Evolutionary conservation across 2,888 invertebrate species (phyloP).

Genomic region (Antitype chi): DNA sequence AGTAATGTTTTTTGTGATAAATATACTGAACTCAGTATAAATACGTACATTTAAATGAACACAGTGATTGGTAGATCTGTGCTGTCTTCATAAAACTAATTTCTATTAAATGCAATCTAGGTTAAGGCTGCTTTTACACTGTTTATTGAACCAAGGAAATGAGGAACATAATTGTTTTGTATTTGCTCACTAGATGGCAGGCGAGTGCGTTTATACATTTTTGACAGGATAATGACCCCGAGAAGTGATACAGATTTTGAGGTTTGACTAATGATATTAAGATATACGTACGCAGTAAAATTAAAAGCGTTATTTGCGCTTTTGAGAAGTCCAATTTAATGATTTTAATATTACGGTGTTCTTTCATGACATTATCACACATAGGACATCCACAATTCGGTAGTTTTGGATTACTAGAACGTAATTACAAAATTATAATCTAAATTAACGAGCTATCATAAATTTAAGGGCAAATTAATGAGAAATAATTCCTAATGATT

Average conservation of each 20-base stretch:
- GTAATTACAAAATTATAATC: slow-evolving; percentile 51
- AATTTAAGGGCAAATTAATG: slow-evolving; percentile 20
- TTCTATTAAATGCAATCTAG: slow-evolving; percentile 80
- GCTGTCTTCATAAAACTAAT: slow-evolving; percentile 71
- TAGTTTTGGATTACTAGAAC: slow-evolving; percentile 54
- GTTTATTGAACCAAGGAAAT: slow-evolving; percentile 38
- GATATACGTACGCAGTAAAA: too few species aligned
- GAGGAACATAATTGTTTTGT: slow-evolving; percentile 1
- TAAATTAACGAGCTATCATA: slow-evolving; percentile 49
- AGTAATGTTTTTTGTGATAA: slow-evolving; percentile 65
- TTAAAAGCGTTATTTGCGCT: neutral
- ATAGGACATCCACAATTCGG: slow-evolving; percentile 61
- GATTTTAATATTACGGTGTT: slow-evolving; percentile 40
- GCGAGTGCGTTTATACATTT: slow-evolving; percentile 2
- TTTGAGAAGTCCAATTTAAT: slow-evolving; percentile 27
- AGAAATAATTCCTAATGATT: slow-evolving; percentile 29
- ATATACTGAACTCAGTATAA: slow-evolving; percentile 62
- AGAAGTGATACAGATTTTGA: neutral
- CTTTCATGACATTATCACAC: slow-evolving; percentile 45
- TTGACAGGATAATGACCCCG: slow-evolving; percentile 27
- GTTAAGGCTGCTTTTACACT: slow-evolving; percentile 65
- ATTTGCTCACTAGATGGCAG: slow-evolving; percentile 39
- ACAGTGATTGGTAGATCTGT: slow-evolving; percentile 83
- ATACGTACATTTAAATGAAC: slow-evolving; percentile 77
- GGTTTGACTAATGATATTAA: neutral